A percentile compares a stretch with the other conserved stretches of the same genome.
Evolutionary conservation across 2,113 vertebrate species (phyloP).

Genomic region (Microcebus lehilahytsara): DNA sequence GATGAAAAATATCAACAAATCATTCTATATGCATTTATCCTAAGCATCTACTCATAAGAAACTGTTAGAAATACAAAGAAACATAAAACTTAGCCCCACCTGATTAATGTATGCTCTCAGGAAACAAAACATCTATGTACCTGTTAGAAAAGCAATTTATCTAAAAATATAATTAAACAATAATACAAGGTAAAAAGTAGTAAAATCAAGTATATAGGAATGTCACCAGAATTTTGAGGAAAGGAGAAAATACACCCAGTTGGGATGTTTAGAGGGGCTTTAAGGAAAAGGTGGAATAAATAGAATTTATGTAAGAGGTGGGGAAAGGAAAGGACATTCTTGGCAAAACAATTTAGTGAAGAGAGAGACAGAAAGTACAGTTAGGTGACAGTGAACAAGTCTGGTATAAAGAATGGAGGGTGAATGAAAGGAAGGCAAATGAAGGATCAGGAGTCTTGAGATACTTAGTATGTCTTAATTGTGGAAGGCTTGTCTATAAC

Average conservation of each 20-base stretch:
- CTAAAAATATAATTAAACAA: too few relatives aligned
- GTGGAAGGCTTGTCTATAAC: neutral
- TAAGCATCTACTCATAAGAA: too few relatives aligned
- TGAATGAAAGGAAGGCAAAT: neutral
- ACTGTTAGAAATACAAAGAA: too few relatives aligned
- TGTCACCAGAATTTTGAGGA: neutral
- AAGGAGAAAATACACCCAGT: neutral
- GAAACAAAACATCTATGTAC: too few relatives aligned
- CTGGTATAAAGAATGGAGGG: neutral
- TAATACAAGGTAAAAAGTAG: too few relatives aligned
- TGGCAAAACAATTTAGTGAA: neutral
- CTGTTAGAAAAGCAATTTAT: too few relatives aligned
- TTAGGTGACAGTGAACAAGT: neutral
- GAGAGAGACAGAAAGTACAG: neutral
- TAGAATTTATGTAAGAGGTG: neutral
- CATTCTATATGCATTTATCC: too few relatives aligned
- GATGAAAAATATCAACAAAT: too few relatives aligned
- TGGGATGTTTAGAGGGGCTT: neutral
- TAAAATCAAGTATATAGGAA: too few relatives aligned
- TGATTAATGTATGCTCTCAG: too few relatives aligned
- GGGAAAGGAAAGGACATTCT: neutral
- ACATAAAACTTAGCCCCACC: too few relatives aligned
- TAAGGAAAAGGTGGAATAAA: neutral
- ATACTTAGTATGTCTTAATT: neutral
- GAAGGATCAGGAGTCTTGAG: neutral